Conservation (phyloP, 2,888 invertebrate genomes). For the Dascillus cervinus region DNA sequence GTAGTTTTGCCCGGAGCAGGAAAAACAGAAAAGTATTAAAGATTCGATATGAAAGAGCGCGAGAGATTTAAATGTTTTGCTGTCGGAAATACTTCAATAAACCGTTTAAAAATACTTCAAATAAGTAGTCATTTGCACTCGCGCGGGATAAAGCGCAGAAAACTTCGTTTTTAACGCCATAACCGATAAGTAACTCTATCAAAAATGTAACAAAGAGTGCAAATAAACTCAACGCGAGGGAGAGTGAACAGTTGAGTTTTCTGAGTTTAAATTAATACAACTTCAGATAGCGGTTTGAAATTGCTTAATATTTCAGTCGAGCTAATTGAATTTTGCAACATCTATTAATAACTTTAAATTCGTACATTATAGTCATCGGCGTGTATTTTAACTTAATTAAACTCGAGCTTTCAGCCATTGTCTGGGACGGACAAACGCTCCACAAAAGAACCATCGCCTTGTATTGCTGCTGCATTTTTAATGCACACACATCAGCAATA, state of each 20-base stretch:
- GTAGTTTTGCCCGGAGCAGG: background rate
- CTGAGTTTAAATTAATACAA: no score
- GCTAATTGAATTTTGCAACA: slow-evolving; percentile 34
- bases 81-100: slow-evolving; percentile 5
- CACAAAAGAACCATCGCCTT: no score
- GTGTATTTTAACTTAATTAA: slow-evolving; percentile 23
- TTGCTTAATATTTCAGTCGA: slow-evolving; percentile 30
- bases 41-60: slow-evolving; percentile 1
- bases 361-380: slow-evolving; percentile 24
- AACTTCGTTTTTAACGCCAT: slow-evolving; percentile 3
- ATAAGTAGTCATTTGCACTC: slow-evolving; percentile 1
- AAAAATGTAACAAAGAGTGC: no score
- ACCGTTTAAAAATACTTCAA: slow-evolving; percentile 1
- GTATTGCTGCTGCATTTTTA: no score
- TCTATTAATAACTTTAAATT: slow-evolving; percentile 34
- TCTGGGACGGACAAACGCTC: no score
- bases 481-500: no score
- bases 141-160: background rate
- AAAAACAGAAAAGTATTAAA: slow-evolving; percentile 1
- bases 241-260: no score
- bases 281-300: slow-evolving; percentile 25
- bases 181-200: background rate
- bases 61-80: slow-evolving; percentile 3
- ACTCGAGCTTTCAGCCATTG: no score
- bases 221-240: no score